phyloP scores from a whole-genome alignment of 1,140 invertebrate species.

The Trichonephila clavata region DNA sequence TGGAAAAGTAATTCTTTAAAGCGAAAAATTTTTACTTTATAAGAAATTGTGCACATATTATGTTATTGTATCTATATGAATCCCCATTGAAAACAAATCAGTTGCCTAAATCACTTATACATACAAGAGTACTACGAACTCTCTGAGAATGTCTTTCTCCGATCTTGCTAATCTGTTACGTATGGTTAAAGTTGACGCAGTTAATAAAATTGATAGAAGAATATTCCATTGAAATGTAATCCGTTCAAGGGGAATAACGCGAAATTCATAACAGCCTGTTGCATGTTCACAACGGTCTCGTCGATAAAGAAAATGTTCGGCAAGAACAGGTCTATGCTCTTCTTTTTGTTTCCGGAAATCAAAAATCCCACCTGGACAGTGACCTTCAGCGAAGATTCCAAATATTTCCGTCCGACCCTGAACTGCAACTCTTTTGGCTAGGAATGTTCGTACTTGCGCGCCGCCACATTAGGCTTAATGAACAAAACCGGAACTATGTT shows the following conservation, averaged over 20 bases:
- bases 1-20: too few relatives aligned
- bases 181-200: background rate
- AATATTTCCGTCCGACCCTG: background rate
- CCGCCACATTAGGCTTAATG: background rate
- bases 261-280: background rate
- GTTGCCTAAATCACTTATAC: too few relatives aligned
- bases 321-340: background rate
- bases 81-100: too few relatives aligned
- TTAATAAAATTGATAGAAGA: too few relatives aligned
- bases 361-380: background rate
- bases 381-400: background rate
- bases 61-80: too few relatives aligned
- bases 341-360: background rate
- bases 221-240: background rate
- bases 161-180: background rate
- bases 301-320: background rate
- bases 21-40: too few relatives aligned
- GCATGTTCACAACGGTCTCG: background rate
- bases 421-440: background rate
- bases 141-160: too few relatives aligned
- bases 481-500: background rate
- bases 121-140: too few relatives aligned
- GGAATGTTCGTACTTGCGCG: background rate
- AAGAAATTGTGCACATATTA: too few relatives aligned
- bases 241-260: background rate